Evolutionary conservation across 92 coral and sea anemone genomes (phyloP).

Genomic region (Muricea muricata): DNA sequence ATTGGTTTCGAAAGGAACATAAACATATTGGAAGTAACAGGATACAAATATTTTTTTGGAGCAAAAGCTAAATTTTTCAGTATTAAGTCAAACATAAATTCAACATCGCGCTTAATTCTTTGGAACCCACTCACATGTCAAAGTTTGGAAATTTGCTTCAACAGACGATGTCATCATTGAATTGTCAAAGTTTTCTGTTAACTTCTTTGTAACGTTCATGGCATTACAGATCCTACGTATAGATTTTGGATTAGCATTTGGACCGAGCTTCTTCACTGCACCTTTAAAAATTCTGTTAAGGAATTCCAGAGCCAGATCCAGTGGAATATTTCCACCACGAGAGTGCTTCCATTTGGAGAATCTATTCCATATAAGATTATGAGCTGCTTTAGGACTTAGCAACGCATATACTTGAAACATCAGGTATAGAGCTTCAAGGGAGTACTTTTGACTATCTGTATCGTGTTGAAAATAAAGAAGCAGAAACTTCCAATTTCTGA

Average conservation of each 20-base stretch:
- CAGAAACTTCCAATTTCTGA: not conserved
- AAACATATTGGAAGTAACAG: too few species aligned
- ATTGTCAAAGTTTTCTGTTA: conserved; percentile 50
- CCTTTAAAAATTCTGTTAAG: conserved; percentile 71
- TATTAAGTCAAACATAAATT: too few species aligned
- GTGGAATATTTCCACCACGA: not conserved
- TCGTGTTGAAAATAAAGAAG: not conserved
- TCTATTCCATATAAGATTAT: not conserved
- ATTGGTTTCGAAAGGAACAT: too few species aligned
- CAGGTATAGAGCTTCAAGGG: conserved; percentile 48
- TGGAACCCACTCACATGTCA: too few species aligned
- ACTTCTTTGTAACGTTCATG: conserved; percentile 36
- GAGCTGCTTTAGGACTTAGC: conserved; percentile 17
- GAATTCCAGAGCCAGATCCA: conserved; percentile 70
- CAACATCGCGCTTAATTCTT: too few species aligned
- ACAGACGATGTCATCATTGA: too few species aligned
- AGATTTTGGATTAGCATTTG: conserved; percentile 61
- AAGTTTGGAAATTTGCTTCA: too few species aligned
- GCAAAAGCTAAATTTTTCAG: too few species aligned
- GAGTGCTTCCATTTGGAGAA: not conserved
- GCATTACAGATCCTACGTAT: conserved; percentile 58
- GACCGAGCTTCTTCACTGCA: conserved; percentile 66
- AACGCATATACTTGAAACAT: conserved; percentile 55
- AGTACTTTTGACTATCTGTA: conserved; percentile 31
- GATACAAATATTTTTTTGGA: too few species aligned